Base-by-base conservation (phyloP, 1,140 invertebrate genomes). In the Calephelis nemesis region DNA sequence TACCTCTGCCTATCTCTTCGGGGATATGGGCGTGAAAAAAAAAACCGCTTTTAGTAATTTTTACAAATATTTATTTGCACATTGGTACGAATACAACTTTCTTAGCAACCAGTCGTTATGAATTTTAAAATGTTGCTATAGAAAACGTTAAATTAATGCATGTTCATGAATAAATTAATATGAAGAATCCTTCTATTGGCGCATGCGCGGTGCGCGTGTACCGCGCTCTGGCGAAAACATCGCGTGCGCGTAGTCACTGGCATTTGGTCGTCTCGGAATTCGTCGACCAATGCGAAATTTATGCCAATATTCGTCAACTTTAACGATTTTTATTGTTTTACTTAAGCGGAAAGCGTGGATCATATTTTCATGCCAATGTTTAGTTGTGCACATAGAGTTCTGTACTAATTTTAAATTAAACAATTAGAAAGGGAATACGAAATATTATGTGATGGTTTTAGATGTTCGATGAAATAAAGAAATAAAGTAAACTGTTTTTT, bases 81-180 rank as follows among this genome's bases (percentile, higher is more conserved):
- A 54, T 54, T 10, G 2, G 67, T 48, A 42, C 45, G 19, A 49
- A 64, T 65, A 13, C 47, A 64, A 64, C 63, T 65, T 65, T 65
- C 48, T 65, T 65, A 19, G 15, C 50, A 40, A 65, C 39, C 12
- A 39, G 45, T 47, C n/a, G 19, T 47, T 48, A 65, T 65, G 64
- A 65, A 65, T 65, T 65, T 63, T 65, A 52, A 62, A 69, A 58
- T 69, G 47, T 71, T 63, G 70, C 40, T 71, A 73, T 77, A 74
- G 75, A 79, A 76, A 77, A 79, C 72, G 68, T 63, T 69, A 62
- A 58, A 69, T 72, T 69, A 75, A 74, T 75, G 69, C 66, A 74
- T 74, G 64, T 67, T 69, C 52, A 68, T 72, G 75, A 74, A 74
- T 79, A 79, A 75, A 73, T 79, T 74, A 79, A 74, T 72, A 72